phyloP scores from a whole-genome alignment of 2,888 invertebrate genomes.

The Cantharis rustica region DNA sequence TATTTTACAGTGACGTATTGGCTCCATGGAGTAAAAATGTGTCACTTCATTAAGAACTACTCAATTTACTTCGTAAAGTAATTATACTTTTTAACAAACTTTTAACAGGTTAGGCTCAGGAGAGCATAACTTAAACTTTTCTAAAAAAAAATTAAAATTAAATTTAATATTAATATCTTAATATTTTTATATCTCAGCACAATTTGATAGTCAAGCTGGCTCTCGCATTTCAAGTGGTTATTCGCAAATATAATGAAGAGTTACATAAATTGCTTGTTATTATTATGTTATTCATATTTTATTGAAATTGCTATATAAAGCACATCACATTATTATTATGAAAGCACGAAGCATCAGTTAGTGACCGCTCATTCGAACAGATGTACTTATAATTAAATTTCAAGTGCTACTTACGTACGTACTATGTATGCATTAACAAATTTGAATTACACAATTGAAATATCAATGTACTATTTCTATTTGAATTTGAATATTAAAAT shows the following conservation, averaged over 20 bases:
- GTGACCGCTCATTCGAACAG: background rate
- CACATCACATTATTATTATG: background rate
- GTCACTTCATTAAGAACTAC: background rate
- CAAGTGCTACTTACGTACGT: background rate
- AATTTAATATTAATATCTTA: too few species aligned
- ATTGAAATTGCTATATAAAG: background rate
- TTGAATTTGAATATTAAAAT: background rate
- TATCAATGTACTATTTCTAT: background rate
- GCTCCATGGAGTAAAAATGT: background rate
- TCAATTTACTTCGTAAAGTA: background rate
- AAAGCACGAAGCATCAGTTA: background rate
- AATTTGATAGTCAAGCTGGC: too few species aligned
- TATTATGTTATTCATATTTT: background rate
- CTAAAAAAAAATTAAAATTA: too few species aligned
- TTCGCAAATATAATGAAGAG: background rate
- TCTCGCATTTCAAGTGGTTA: too few species aligned
- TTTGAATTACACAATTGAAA: background rate
- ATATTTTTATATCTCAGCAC: too few species aligned
- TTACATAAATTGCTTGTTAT: background rate
- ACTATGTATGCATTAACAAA: background rate
- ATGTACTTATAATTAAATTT: background rate
- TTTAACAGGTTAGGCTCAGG: background rate
- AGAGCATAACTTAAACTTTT: too few species aligned
- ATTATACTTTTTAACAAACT: background rate
- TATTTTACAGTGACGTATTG: background rate